phyloP scores from a whole-genome alignment of 2,888 invertebrate species.

The Platerodrilus igneus region DNA sequence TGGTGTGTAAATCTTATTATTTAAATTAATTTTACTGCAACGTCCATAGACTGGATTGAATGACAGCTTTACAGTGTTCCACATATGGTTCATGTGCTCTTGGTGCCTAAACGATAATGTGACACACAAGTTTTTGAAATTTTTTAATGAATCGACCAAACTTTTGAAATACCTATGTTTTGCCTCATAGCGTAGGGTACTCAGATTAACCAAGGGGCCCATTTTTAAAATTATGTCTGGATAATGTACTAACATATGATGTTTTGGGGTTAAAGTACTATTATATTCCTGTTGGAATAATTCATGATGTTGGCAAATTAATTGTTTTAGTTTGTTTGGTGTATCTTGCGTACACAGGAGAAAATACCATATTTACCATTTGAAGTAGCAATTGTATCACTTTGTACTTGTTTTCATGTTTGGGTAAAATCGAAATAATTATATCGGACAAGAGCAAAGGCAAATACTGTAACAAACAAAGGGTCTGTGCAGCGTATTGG shows the following conservation, averaged over 20 bases:
- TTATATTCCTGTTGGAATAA: constrained; percentile 10
- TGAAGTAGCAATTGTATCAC: constrained; percentile 3
- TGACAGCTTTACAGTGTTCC: constrained; percentile 8
- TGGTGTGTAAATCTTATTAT: not conserved
- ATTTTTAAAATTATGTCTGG: constrained; percentile 13
- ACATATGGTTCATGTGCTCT: constrained; percentile 12
- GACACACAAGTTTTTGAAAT: constrained; percentile 14
- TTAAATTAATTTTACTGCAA: not conserved
- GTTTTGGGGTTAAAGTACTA: constrained; percentile 13
- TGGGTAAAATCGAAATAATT: constrained; percentile 1
- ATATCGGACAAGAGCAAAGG: constrained; percentile 16
- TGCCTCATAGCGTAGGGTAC: constrained; percentile 14
- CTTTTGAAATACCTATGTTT: constrained; percentile 17
- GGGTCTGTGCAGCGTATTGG: constrained; percentile 15
- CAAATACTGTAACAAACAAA: constrained; percentile 16
- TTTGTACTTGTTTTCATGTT: constrained; percentile 5
- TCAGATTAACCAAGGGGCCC: constrained; percentile 14
- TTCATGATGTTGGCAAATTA: constrained; percentile 12
- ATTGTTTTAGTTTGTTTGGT: constrained; percentile 4
- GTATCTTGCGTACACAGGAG: constrained; percentile 8
- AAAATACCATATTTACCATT: constrained; percentile 9
- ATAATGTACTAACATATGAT: constrained; percentile 16
- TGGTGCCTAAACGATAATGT: constrained; percentile 15
- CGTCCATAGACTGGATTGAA: constrained; percentile 3
- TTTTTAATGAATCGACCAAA: constrained; percentile 13